Evolutionary conservation across 1,140 invertebrate genomes (phyloP), one percentile per base, ranked within the genome.

Genomic region (Mizuhopecten yessoensis): DNA sequence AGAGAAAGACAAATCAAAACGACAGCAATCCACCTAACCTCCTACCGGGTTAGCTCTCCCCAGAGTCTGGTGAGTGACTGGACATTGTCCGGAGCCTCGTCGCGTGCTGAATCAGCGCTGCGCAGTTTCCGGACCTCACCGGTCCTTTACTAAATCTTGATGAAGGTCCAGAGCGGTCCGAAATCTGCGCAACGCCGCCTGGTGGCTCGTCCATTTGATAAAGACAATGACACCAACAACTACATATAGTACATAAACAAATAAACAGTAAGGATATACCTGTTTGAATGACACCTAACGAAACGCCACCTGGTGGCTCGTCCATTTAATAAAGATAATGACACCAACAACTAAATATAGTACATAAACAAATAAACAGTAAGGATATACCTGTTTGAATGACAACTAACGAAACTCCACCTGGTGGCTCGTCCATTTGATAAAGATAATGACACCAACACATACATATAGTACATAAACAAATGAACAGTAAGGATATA

Each of bases 161-260:
- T 92, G 92, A 92, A 92, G 92, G 92, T 92, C 92, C 92, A 92
- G 92, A 92, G 92, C 92, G 92, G 92, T 92, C 92, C 92, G 92
- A 92, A 92, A 92, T 92, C 88, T 88, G 90, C 92, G 92, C 92
- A 92, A 75, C 57, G 57, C 57, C 57, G 57, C 57, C n/a, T 75
- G 23, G 57, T 75, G 57, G 57, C 57, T 75, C 57, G 17, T 45
- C 42, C 57, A 3, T 75, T n/a, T 23, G 1, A 75, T 39, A 13
- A 9, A 75, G 5, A 29, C 57, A 75, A 1, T 17, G 15, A 7
- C 57, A 75, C n/a, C 57, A 29, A 17, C 17, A 7, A 45, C 36
- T 7, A 39, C 36, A n/a, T n/a, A n/a, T n/a, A n/a, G n/a, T 39
- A 7, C 36, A 39, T 13, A 39, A 39, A 7, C 36, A 39, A 39